phyloP scores from a whole-genome alignment of 2,113 vertebrate species.

The Clupea harengus region DNA sequence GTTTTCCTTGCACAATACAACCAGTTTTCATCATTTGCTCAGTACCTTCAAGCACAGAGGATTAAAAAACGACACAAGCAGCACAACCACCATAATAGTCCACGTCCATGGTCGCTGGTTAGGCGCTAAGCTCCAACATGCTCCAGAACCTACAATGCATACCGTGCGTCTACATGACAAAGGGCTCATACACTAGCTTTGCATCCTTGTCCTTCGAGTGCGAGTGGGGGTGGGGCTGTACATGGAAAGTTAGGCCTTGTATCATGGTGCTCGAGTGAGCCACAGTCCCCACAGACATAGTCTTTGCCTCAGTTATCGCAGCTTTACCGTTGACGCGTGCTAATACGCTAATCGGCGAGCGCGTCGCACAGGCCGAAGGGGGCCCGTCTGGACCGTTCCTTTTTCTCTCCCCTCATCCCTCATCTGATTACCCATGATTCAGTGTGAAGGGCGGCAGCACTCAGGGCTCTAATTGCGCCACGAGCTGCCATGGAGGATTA shows the following conservation, averaged over 20 bases:
- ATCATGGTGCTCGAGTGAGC: not conserved
- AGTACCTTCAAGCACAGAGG: not conserved
- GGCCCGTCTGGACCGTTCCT: slow-evolving; percentile 35
- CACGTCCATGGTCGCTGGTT: not conserved
- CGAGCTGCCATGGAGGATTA: slow-evolving; percentile 51
- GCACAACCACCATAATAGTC: not conserved
- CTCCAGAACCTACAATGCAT: not conserved
- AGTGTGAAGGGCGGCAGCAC: slow-evolving; percentile 42
- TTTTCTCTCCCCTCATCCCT: slow-evolving; percentile 38
- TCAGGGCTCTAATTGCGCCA: slow-evolving; percentile 48
- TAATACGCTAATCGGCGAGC: not conserved
- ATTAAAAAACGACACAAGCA: not conserved
- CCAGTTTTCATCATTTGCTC: not conserved
- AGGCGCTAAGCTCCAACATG: not conserved
- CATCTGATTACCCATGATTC: slow-evolving; percentile 45
- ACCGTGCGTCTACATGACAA: not conserved
- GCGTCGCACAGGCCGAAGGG: not conserved
- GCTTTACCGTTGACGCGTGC: not conserved
- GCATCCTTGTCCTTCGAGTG: not conserved
- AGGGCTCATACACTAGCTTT: not conserved
- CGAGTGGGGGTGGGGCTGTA: not conserved
- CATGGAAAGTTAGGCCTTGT: not conserved
- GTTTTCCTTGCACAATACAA: not conserved
- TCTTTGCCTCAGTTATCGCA: not conserved
- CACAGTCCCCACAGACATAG: not conserved